phyloP scores from a whole-genome alignment of 2,888 invertebrate genomes.

The Tortrix viridana region DNA sequence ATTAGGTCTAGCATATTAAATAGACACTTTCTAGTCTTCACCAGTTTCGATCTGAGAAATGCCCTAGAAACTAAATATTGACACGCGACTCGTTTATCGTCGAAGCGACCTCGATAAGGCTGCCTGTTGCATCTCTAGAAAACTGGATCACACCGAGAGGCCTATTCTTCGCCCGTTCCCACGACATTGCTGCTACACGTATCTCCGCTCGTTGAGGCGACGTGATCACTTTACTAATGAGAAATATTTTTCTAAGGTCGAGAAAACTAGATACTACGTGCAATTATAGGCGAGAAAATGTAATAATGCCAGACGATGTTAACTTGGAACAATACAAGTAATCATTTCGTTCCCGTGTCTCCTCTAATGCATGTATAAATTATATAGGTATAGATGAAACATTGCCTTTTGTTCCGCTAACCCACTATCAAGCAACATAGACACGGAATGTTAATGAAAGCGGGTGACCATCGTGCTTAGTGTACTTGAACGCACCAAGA shows the following conservation, averaged over 20 bases:
- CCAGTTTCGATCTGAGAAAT: constrained; percentile 52
- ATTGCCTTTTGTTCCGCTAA: constrained; percentile 41
- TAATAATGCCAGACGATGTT: constrained; percentile 20
- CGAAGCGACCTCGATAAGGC: constrained; percentile 74
- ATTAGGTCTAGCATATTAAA: background rate
- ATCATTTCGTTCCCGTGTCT: constrained; percentile 43
- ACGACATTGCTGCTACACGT: constrained; percentile 70
- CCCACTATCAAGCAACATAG: constrained; percentile 42
- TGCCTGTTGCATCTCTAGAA: constrained; percentile 69
- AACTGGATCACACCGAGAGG: constrained; percentile 74
- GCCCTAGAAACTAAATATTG: constrained; percentile 70
- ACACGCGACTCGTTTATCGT: constrained; percentile 65
- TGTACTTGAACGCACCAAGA: constrained; percentile 66
- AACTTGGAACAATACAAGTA: constrained; percentile 45
- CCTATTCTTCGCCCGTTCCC: constrained; percentile 75
- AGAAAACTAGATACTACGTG: constrained; percentile 49
- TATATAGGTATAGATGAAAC: constrained; percentile 34
- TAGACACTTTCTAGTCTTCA: constrained; percentile 50
- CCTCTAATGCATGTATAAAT: constrained; percentile 38
- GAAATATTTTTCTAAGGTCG: constrained; percentile 63
- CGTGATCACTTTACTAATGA: constrained; percentile 74
- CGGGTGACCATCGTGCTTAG: constrained; percentile 55
- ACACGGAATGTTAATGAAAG: constrained; percentile 56
- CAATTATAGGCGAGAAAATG: constrained; percentile 18
- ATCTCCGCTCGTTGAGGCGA: constrained; percentile 65